These are phyloP conservation scores for Drosophila borborema DNA, from an alignment of 2,888 invertebrate species.

Conservation along the genomic window DNA sequence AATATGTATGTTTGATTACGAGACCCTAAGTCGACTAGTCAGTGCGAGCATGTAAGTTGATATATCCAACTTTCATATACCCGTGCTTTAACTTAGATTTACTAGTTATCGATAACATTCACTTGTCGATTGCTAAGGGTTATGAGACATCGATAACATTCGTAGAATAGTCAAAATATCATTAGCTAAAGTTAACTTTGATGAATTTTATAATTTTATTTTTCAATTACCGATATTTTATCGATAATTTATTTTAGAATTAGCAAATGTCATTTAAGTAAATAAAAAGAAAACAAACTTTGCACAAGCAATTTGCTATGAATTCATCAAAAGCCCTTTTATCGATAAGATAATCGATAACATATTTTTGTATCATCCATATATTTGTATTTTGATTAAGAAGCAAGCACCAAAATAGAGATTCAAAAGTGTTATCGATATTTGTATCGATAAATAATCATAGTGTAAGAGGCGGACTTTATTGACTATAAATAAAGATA, in stretches of 20 bases:
- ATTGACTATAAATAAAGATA: too few species aligned
- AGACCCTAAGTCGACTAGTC: neutral
- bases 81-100: neutral
- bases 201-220: neutral
- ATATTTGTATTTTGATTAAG: too few species aligned
- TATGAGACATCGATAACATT: neutral
- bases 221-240: neutral
- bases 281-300: too few species aligned
- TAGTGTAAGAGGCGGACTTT: too few species aligned
- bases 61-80: slow-evolving; percentile 1
- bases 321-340: too few species aligned
- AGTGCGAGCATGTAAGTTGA: neutral
- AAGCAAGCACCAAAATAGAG: too few species aligned
- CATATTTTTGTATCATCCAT: too few species aligned
- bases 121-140: neutral
- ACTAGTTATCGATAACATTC: neutral
- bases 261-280: neutral
- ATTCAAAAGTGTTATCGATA: neutral
- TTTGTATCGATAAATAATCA: neutral
- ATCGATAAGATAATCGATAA: too few species aligned
- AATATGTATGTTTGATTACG: slow-evolving; percentile 24
- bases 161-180: neutral
- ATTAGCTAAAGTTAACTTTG: neutral
- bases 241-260: neutral
- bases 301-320: too few species aligned